phyloP scores from a whole-genome alignment of 2,113 vertebrate genomes.

The Laterallus jamaicensis region DNA sequence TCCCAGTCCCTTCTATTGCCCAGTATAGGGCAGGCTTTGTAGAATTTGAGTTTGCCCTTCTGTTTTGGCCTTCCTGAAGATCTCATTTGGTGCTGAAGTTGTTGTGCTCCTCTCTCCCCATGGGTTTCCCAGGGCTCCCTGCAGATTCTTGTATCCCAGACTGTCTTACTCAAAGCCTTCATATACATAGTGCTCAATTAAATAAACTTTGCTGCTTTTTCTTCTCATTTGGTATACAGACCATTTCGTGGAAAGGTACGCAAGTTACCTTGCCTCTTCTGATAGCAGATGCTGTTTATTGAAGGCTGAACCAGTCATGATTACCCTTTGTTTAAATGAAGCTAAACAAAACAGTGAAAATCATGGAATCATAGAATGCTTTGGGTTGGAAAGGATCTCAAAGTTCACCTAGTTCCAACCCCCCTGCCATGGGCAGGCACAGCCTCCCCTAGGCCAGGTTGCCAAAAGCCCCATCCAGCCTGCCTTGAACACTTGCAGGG shows the following conservation, averaged over 20 bases:
- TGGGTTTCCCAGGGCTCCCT: background rate
- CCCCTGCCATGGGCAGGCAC: too few relatives aligned
- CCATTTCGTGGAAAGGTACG: background rate
- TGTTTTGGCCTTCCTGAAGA: background rate
- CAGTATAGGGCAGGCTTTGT: background rate
- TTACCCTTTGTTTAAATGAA: background rate
- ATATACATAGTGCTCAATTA: background rate
- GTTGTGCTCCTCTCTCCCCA: background rate
- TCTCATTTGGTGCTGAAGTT: background rate
- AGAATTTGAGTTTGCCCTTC: background rate
- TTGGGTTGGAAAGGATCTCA: too few relatives aligned
- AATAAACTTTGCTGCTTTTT: background rate
- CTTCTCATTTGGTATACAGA: background rate
- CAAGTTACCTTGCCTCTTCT: background rate
- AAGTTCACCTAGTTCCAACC: too few relatives aligned
- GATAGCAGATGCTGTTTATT: background rate
- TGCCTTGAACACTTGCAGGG: too few relatives aligned
- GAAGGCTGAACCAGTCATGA: background rate
- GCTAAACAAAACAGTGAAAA: background rate
- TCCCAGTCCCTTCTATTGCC: background rate
- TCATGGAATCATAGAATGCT: too few relatives aligned
- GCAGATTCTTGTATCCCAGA: background rate
- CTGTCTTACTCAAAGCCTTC: background rate
- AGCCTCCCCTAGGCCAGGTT: too few relatives aligned
- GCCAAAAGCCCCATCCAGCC: too few relatives aligned